phyloP scores from a whole-genome alignment of 1,140 invertebrate species.

The Drosophila nigrodunni region DNA sequence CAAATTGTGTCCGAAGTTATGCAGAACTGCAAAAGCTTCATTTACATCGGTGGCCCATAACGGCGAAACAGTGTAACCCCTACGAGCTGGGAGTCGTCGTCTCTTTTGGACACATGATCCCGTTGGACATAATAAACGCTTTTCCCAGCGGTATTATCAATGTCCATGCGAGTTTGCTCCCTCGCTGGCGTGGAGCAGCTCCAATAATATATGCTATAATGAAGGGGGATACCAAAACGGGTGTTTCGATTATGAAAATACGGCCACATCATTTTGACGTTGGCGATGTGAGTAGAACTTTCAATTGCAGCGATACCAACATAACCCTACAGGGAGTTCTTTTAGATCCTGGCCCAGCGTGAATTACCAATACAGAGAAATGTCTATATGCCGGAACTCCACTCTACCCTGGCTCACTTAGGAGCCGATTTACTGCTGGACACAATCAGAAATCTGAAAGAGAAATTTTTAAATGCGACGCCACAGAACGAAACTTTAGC shows the following conservation, averaged over 20 bases:
- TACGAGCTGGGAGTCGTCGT: conserved; percentile 90
- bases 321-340: neutral
- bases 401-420: conserved; percentile 87
- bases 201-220: conserved; percentile 86
- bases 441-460: conserved; percentile 87
- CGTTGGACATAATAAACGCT: conserved; percentile 87
- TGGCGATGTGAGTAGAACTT: conserved; percentile 86
- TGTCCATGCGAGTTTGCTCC: conserved; percentile 96
- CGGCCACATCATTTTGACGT: conserved; percentile 94
- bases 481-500: conserved; percentile 87
- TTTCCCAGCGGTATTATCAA: conserved; percentile 94
- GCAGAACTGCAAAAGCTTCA: conserved; percentile 84
- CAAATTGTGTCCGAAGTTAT: conserved; percentile 85
- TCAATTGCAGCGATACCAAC: neutral
- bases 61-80: conserved; percentile 61
- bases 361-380: conserved; percentile 87
- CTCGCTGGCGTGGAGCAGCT: conserved; percentile 94
- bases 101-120: conserved; percentile 90
- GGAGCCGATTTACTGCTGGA: conserved; percentile 90
- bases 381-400: conserved; percentile 89
- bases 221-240: conserved; percentile 92
- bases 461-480: conserved; percentile 86
- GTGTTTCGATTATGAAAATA: conserved; percentile 95
- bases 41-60: conserved; percentile 87
- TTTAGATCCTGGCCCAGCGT: conserved; percentile 89